Percentiles rank a stretch among this genome's conserved stretches.
phyloP scores from a whole-genome alignment of 1,140 invertebrate species.

The Zaprionus capensis region DNA sequence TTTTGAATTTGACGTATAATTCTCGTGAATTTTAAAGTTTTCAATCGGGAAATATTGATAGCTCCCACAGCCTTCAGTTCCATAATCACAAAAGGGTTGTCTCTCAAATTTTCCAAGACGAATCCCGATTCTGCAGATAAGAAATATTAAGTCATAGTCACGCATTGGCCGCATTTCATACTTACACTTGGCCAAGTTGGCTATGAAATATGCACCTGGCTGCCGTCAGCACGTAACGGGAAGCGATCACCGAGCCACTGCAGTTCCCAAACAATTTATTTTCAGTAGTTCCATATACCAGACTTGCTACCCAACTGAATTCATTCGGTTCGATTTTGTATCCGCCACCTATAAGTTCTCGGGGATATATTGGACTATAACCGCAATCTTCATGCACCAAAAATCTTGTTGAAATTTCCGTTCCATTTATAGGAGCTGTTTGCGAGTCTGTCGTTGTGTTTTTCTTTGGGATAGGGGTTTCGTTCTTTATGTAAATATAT shows the following conservation, averaged over 20 bases:
- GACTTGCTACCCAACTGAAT: slow-evolving; percentile 14
- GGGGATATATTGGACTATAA: background rate
- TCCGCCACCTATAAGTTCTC: background rate
- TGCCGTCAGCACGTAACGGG: slow-evolving; percentile 12
- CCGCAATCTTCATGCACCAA: background rate
- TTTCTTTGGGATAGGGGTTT: fast-evolving
- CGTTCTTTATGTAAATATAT: too few species aligned
- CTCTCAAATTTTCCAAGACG: background rate
- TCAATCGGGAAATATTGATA: background rate
- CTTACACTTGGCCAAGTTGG: background rate
- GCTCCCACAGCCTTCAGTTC: background rate
- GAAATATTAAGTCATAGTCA: background rate
- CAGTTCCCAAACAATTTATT: background rate
- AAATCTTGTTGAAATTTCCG: too few species aligned
- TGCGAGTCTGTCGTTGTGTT: too few species aligned
- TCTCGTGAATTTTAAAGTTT: background rate
- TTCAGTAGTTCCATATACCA: background rate
- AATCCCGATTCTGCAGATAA: background rate
- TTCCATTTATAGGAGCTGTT: too few species aligned
- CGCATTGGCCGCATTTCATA: too few species aligned
- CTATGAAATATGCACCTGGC: background rate
- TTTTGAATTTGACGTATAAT: background rate
- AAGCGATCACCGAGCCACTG: slow-evolving; percentile 1
- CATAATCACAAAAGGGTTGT: background rate
- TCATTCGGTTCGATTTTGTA: slow-evolving; percentile 2